Percentiles rank a stretch among this genome's conserved stretches.
Evolutionary conservation across 1,140 invertebrate genomes (phyloP).

Genomic region (Ostrea denselamellosa): DNA sequence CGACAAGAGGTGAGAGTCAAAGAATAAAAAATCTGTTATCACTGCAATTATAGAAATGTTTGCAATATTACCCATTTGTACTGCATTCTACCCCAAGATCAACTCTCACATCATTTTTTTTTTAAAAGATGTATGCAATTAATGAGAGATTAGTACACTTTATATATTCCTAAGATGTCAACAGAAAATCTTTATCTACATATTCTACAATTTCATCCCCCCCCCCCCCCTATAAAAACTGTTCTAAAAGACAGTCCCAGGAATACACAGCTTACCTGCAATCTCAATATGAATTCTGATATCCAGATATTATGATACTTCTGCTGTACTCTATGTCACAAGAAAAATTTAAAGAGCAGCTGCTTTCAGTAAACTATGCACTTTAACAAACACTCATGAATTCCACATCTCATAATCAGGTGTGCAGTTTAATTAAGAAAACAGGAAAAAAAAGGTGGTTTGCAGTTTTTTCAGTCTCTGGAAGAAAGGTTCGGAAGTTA

Average conservation of each 20-base stretch:
- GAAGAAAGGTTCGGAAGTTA: conserved; percentile 6
- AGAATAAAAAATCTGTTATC: no score
- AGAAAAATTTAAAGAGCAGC: background rate
- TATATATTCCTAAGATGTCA: no score
- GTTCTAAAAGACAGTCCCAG: background rate
- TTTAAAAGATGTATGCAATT: no score
- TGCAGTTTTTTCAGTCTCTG: background rate
- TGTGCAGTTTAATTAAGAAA: conserved; percentile 29
- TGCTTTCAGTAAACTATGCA: background rate
- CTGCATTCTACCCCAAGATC: no score
- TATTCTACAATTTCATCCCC: background rate
- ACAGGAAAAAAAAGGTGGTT: background rate
- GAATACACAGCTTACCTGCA: background rate
- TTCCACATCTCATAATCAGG: conserved; percentile 16
- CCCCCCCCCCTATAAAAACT: background rate
- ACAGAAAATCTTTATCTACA: background rate
- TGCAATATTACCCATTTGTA: no score
- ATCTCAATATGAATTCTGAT: background rate
- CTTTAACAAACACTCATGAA: background rate
- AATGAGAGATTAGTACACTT: no score
- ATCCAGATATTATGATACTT: background rate
- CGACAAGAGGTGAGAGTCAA: no score
- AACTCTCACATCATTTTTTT: no score
- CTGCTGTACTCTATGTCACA: background rate
- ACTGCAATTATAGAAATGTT: no score